phyloP scores from a whole-genome alignment of 2,113 vertebrate species.

The Aspiorhynchus laticeps region DNA sequence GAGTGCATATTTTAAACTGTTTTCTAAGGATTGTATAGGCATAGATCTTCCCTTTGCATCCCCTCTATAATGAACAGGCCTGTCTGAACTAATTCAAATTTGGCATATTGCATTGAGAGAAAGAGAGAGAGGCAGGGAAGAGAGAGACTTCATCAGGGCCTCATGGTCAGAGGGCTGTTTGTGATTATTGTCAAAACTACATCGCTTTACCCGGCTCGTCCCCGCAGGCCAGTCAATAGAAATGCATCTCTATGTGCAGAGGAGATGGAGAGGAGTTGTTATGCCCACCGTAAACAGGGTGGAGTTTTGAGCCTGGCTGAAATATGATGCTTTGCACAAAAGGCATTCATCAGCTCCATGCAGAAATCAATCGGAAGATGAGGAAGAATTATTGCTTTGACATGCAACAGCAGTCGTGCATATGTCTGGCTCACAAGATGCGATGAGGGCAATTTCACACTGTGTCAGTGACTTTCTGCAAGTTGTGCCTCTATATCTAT shows the following conservation, averaged over 20 bases:
- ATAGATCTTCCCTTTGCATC: conserved; percentile 60
- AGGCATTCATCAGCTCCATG: conserved; percentile 27
- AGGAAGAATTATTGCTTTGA: conserved; percentile 52
- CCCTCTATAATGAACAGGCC: conserved; percentile 73
- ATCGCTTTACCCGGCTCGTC: conserved; percentile 37
- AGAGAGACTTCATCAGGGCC: conserved; percentile 25
- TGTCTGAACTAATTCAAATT: conserved; percentile 63
- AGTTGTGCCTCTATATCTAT: neutral
- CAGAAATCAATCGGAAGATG: conserved; percentile 56
- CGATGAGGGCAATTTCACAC: conserved; percentile 40
- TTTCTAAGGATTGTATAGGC: conserved; percentile 74
- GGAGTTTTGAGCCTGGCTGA: conserved; percentile 45
- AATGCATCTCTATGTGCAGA: conserved; percentile 48
- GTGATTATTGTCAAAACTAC: conserved; percentile 48
- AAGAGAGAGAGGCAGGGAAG: conserved; percentile 42
- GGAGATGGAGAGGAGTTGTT: conserved; percentile 46
- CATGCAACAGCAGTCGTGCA: conserved; percentile 45
- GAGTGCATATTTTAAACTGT: conserved; percentile 78
- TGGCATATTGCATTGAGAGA: conserved; percentile 54
- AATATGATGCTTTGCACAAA: conserved; percentile 44
- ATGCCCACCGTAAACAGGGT: conserved; percentile 48
- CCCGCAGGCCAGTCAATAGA: conserved; percentile 54
- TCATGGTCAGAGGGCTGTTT: conserved; percentile 31
- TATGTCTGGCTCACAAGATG: conserved; percentile 42
- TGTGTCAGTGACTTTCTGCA: conserved; percentile 38